These are phyloP conservation scores for Danionella dracula DNA, from an alignment of 2,797 vertebrate genomes.

Conservation along the genomic window DNA sequence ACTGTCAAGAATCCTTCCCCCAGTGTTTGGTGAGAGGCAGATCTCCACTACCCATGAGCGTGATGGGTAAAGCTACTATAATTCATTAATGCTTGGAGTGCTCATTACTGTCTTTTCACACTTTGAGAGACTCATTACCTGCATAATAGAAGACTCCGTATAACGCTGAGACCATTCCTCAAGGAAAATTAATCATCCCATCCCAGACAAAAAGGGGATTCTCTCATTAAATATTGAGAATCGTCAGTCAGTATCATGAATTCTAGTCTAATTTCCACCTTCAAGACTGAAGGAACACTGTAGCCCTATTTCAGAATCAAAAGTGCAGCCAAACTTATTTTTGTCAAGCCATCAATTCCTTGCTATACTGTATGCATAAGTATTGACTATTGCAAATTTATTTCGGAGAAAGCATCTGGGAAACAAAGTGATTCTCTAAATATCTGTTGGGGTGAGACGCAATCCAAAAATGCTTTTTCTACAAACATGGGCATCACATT, in stretches of 20 bases:
- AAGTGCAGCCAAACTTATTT: neutral
- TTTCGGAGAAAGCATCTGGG: too few relatives aligned
- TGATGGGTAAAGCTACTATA: constrained; percentile 68
- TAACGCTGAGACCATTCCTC: constrained; percentile 74
- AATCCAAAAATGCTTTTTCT: too few relatives aligned
- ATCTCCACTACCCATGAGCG: constrained; percentile 61
- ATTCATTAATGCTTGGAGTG: constrained; percentile 74
- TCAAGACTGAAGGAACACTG: neutral
- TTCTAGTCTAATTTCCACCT: constrained; percentile 41
- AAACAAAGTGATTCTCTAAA: too few relatives aligned
- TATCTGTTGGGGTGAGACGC: too few relatives aligned
- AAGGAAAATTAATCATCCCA: constrained; percentile 73
- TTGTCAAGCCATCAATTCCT: neutral
- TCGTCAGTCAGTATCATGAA: constrained; percentile 40
- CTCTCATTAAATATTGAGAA: constrained; percentile 75
- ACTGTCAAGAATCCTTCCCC: constrained; percentile 53
- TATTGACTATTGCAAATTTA: too few relatives aligned
- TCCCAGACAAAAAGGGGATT: constrained; percentile 74
- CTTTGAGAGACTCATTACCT: constrained; percentile 81
- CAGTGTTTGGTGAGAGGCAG: constrained; percentile 47
- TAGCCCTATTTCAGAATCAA: neutral
- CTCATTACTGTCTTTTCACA: constrained; percentile 78
- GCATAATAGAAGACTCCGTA: constrained; percentile 76
- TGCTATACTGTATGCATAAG: too few relatives aligned
- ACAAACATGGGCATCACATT: too few relatives aligned